phyloP scores from a whole-genome alignment of 2,888 invertebrate species.

The Lepidocyrtinus sp. region DNA sequence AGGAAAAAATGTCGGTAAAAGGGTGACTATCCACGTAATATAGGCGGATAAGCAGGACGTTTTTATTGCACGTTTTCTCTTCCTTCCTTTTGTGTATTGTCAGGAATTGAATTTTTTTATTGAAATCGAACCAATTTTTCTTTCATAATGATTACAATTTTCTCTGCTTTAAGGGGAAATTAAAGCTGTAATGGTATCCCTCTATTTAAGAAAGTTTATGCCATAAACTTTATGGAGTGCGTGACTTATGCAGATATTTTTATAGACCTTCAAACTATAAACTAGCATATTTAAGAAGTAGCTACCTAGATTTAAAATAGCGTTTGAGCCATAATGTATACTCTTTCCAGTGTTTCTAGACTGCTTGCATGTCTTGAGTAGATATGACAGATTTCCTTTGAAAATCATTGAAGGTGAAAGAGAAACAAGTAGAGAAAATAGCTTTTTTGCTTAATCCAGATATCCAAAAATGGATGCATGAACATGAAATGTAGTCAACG shows the following conservation, averaged over 20 bases:
- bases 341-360: no score
- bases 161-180: no score
- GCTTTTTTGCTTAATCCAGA: not conserved
- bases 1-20: slow-evolving; percentile 14
- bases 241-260: no score
- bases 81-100: not conserved
- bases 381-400: not conserved
- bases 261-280: no score
- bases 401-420: slow-evolving; percentile 10
- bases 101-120: slow-evolving; percentile 13
- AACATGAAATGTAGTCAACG: not conserved
- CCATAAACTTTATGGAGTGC: no score
- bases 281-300: no score
- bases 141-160: not conserved
- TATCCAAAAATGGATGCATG: not conserved
- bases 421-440: not conserved
- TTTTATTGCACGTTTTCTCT: slow-evolving; percentile 3
- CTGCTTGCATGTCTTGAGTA: not conserved
- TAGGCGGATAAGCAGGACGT: slow-evolving; percentile 21
- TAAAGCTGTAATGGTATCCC: no score
- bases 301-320: no score
- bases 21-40: not conserved
- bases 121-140: slow-evolving; percentile 8
- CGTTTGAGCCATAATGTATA: no score
- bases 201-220: no score